Evolutionary conservation across 2,797 vertebrate genomes (phyloP).

Genomic region (Scarus forsteni): DNA sequence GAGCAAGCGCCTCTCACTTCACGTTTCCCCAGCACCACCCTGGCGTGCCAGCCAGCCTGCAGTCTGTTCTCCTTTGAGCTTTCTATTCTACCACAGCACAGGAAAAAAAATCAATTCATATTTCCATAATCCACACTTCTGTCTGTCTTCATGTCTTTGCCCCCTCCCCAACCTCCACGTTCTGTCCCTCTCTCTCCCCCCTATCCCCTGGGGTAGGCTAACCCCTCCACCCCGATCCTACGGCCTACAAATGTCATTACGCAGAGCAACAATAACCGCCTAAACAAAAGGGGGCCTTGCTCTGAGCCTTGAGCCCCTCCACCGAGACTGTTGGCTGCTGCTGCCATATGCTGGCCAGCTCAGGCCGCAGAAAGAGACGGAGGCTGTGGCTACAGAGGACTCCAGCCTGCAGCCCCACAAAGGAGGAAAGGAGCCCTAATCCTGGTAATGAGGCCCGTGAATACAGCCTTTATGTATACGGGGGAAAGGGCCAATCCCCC

Average conservation of each 20-base stretch:
- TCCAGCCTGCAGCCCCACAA: constrained; percentile 71
- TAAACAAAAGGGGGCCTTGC: constrained; percentile 93
- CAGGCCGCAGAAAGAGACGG: constrained; percentile 77
- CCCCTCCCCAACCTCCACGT: constrained; percentile 40
- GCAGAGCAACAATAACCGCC: constrained; percentile 94
- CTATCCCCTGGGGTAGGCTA: constrained; percentile 95
- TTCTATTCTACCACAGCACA: constrained; percentile 89
- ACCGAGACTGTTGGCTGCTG: constrained; percentile 88
- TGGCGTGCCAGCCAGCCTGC: constrained; percentile 92
- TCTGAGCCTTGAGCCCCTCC: constrained; percentile 72
- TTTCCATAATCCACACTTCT: constrained; percentile 99
- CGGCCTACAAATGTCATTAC: constrained; percentile 99
- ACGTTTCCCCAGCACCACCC: constrained; percentile 90
- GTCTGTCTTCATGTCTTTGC: constrained; percentile 85
- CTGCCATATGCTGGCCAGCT: constrained; percentile 96
- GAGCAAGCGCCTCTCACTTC: constrained; percentile 90
- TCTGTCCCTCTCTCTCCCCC: constrained; percentile 43
- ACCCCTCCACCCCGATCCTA: constrained; percentile 93
- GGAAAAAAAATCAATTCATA: constrained; percentile 97
- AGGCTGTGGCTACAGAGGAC: constrained; percentile 74
- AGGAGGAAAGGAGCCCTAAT: constrained; percentile 81
- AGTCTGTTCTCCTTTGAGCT: constrained; percentile 93
- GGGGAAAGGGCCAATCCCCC: constrained; percentile 86
- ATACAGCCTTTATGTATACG: constrained; percentile 85
- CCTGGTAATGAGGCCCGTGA: constrained; percentile 88